Conservation (phyloP, 2,797 vertebrate genomes). For the Clarias platycephalus region DNA sequence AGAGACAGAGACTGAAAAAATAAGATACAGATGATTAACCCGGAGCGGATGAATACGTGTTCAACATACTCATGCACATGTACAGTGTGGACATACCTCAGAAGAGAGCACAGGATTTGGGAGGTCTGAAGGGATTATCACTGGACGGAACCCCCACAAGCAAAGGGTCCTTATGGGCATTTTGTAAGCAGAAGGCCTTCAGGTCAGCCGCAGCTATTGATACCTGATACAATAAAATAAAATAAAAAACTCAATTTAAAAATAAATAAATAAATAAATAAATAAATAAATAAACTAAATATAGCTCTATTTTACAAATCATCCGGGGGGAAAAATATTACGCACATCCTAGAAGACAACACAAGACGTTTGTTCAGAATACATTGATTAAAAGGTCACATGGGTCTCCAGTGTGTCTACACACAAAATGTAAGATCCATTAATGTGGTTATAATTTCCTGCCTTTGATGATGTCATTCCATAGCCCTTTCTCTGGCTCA, state of each 20-base stretch:
- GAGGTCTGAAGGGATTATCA: conserved; percentile 79
- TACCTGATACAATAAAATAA: not conserved
- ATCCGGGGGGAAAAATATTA: not conserved
- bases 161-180: conserved; percentile 78
- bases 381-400: not conserved
- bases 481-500: too few relatives aligned
- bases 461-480: too few relatives aligned
- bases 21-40: not conserved
- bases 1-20: not conserved
- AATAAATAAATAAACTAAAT: not conserved
- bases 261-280: too few relatives aligned
- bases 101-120: conserved; percentile 66
- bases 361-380: not conserved
- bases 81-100: not conserved
- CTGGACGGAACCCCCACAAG: conserved; percentile 76
- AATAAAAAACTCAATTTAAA: too few relatives aligned
- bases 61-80: not conserved
- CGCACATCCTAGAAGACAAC: not conserved
- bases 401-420: too few relatives aligned
- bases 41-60: not conserved
- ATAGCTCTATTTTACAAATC: not conserved
- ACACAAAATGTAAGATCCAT: too few relatives aligned
- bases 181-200: conserved; percentile 76
- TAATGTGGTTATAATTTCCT: too few relatives aligned
- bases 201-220: conserved; percentile 61